Evolutionary conservation across 2,797 vertebrate genomes (phyloP).

Genomic region (Acridotheres tristis): DNA sequence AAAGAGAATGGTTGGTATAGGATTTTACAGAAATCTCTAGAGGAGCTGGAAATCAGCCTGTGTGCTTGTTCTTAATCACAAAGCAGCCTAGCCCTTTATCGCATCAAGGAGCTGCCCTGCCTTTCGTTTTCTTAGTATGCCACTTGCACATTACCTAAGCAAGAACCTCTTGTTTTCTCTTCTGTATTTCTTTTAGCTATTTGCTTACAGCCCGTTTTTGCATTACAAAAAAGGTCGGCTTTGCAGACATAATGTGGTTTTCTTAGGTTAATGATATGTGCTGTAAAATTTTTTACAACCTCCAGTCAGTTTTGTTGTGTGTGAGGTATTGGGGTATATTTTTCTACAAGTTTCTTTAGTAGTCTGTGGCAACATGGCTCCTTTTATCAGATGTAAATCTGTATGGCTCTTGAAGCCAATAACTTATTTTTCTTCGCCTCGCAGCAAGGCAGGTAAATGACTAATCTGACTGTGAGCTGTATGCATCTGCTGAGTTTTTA

Average conservation of each 20-base stretch:
- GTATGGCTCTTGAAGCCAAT: neutral
- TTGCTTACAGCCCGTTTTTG: neutral
- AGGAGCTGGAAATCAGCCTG: neutral
- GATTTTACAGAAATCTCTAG: neutral
- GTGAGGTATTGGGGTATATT: neutral
- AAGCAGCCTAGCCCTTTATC: neutral
- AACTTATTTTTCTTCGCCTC: neutral
- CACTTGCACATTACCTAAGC: neutral
- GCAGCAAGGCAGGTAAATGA: neutral
- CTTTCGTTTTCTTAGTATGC: neutral
- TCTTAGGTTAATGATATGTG: neutral
- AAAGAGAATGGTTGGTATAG: neutral
- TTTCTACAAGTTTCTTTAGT: neutral
- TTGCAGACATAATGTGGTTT: rapidly evolving
- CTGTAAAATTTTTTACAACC: neutral
- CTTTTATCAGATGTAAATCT: neutral
- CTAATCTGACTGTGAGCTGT: neutral
- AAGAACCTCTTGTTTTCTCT: neutral
- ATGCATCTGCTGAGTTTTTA: neutral
- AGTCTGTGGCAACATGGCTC: neutral
- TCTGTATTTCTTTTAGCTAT: neutral
- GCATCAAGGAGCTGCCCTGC: neutral
- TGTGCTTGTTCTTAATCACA: neutral
- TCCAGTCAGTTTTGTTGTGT: neutral
- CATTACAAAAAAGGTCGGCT: neutral